phyloP scores from a whole-genome alignment of 2,797 vertebrate genomes.

The Pangasius sanitwongsei region DNA sequence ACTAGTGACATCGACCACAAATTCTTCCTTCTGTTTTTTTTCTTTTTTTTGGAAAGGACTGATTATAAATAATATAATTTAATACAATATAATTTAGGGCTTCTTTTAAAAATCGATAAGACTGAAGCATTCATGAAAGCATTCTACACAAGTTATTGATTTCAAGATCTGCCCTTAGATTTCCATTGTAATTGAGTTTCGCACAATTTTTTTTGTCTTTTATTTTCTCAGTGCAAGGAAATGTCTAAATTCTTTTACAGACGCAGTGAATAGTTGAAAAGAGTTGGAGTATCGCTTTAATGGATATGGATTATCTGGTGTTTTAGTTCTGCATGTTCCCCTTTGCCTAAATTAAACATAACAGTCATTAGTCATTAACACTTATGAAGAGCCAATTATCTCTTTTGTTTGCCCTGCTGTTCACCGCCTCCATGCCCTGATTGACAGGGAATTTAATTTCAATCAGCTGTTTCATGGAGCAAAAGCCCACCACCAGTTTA shows the following conservation, averaged over 20 bases:
- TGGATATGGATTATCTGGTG: background rate
- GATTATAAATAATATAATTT: too few relatives aligned
- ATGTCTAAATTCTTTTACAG: too few relatives aligned
- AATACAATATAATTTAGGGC: background rate
- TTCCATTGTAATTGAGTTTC: background rate
- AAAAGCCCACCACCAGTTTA: conserved; percentile 50
- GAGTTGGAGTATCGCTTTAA: background rate
- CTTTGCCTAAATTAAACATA: background rate
- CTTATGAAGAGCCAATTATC: conserved; percentile 48
- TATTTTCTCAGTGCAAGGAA: background rate
- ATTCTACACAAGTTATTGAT: background rate
- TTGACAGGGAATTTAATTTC: conserved; percentile 53
- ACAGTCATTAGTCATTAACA: conserved; percentile 55
- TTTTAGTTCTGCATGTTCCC: background rate
- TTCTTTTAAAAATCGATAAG: background rate
- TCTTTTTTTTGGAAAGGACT: background rate
- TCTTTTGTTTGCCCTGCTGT: background rate
- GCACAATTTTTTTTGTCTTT: too few relatives aligned
- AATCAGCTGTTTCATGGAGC: conserved; percentile 41
- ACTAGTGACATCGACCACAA: background rate
- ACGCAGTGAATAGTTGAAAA: background rate
- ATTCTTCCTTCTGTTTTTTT: background rate
- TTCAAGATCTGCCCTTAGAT: background rate
- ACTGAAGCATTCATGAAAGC: background rate
- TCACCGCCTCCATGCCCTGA: conserved; percentile 42